Percentiles rank a stretch among this genome's conserved stretches.
Evolutionary conservation across 2,888 invertebrate genomes (phyloP).

Genomic region (Morinoia aosen): DNA sequence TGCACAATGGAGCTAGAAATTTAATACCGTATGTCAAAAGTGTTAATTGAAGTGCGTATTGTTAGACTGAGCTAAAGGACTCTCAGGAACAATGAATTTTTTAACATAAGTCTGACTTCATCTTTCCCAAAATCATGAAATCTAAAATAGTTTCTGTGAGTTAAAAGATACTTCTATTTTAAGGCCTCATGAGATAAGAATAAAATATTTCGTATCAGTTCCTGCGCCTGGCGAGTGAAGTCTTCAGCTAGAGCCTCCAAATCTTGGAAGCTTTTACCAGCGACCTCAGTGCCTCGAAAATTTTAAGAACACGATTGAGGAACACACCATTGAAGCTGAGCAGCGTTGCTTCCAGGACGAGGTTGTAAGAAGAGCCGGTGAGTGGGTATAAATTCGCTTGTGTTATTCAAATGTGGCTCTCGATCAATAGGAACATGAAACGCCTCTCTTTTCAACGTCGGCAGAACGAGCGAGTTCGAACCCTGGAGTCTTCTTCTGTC

Average conservation of each 20-base stretch:
- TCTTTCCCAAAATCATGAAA: neutral
- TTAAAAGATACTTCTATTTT: neutral
- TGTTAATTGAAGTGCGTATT: neutral
- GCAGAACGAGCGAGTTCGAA: neutral
- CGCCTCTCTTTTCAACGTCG: constrained; percentile 16
- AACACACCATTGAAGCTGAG: neutral
- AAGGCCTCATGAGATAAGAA: neutral
- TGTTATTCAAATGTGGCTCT: constrained; percentile 43
- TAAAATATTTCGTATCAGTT: neutral
- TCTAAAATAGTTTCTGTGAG: neutral
- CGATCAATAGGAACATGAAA: constrained; percentile 41
- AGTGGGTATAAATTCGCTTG: constrained; percentile 8
- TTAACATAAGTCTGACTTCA: neutral
- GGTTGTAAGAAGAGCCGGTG: neutral
- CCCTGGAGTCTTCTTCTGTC: neutral
- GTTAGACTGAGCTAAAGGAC: neutral
- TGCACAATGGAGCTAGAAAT: neutral
- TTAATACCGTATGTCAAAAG: neutral
- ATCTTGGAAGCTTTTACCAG: neutral
- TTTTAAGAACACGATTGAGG: neutral
- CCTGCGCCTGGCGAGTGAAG: neutral
- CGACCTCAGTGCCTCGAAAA: neutral
- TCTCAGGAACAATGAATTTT: neutral
- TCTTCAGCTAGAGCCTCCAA: neutral
- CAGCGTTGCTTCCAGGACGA: neutral